Conservation (phyloP, 2,888 invertebrate genomes). For the Cynaeus angustus region DNA sequence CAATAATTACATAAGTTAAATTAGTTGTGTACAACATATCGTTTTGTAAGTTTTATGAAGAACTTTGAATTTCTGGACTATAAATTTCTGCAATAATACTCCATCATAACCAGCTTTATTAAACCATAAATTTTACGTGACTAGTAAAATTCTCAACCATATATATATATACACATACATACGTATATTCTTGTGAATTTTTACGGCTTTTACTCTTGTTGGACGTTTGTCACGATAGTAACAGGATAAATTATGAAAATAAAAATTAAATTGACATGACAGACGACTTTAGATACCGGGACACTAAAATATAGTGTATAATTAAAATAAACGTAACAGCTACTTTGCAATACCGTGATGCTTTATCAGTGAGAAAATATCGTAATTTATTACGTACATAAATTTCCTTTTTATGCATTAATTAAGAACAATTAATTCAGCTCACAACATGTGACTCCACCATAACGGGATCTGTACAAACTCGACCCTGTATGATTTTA, state of each 20-base stretch:
- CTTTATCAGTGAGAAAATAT: too few relatives aligned
- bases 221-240: conserved; percentile 20
- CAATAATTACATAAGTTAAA: neutral
- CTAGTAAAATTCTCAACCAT: conserved; percentile 32
- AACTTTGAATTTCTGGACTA: conserved; percentile 23
- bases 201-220: conserved; percentile 30
- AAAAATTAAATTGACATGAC: conserved; percentile 13
- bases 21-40: conserved; percentile 10
- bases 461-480: too few relatives aligned
- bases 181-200: conserved; percentile 12
- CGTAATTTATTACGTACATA: too few relatives aligned
- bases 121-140: conserved; percentile 44
- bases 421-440: too few relatives aligned
- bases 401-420: too few relatives aligned
- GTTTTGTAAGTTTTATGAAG: conserved; percentile 33
- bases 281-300: too few relatives aligned
- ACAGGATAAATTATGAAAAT: conserved; percentile 12
- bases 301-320: too few relatives aligned
- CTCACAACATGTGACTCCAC: too few relatives aligned
- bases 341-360: too few relatives aligned
- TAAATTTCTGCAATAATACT: conserved; percentile 37
- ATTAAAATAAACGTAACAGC: too few relatives aligned
- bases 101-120: conserved; percentile 41
- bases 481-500: too few relatives aligned
- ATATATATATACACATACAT: conserved; percentile 5